A percentile compares a stretch with the other conserved stretches of the same genome.
Conservation (phyloP, 2,888 invertebrate species). For the Drymonia ruficornis region DNA sequence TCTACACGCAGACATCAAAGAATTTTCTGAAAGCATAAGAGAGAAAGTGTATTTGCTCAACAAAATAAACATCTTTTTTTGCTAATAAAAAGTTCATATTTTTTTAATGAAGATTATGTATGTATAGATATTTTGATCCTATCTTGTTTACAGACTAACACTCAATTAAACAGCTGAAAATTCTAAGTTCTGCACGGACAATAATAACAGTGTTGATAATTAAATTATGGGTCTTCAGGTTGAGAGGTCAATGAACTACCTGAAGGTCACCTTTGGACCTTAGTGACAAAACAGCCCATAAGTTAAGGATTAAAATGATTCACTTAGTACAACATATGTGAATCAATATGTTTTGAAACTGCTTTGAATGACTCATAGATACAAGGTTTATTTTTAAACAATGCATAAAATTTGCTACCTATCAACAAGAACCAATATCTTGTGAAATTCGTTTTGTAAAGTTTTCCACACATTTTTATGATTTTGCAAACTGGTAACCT, state of each 20-base stretch:
- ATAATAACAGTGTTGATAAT: no score
- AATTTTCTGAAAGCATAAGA: background rate
- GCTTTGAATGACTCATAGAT: background rate
- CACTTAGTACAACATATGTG: background rate
- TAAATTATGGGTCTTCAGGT: background rate
- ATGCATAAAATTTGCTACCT: background rate
- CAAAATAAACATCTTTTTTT: no score
- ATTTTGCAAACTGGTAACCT: background rate
- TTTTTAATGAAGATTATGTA: no score
- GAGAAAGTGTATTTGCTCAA: no score
- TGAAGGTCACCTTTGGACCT: background rate
- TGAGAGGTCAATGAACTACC: background rate
- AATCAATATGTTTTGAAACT: background rate
- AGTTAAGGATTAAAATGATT: background rate
- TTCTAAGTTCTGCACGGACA: no score
- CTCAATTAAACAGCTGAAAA: no score
- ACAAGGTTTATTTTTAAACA: slow-evolving; percentile 6
- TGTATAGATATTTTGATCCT: no score
- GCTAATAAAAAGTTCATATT: no score
- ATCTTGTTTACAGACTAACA: no score
- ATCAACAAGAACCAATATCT: background rate
- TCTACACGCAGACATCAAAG: background rate
- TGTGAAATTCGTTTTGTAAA: background rate
- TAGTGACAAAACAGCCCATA: background rate
- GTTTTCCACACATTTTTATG: background rate